These are phyloP conservation scores for Probaryconus sp. DNA, from an alignment of 1,140 invertebrate species.

Conservation along the genomic window DNA sequence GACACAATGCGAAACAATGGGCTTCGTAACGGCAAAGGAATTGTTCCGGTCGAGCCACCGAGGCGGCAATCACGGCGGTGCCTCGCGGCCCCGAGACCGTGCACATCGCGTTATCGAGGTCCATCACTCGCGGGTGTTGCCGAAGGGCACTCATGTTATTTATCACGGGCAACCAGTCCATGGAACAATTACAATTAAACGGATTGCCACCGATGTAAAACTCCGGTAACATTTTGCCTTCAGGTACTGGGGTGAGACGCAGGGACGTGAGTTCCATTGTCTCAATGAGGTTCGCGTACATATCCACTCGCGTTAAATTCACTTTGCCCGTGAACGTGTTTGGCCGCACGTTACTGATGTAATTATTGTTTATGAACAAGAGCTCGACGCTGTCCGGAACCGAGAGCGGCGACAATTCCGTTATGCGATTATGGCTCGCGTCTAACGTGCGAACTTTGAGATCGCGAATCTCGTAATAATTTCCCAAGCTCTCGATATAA, in stretches of 20 bases:
- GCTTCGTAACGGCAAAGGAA: constrained; percentile 94
- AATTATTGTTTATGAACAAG: constrained; percentile 93
- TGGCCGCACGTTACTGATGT: constrained; percentile 86
- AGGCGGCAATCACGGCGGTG: constrained; percentile 83
- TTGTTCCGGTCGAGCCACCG: constrained; percentile 84
- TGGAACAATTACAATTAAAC: constrained; percentile 93
- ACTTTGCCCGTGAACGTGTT: constrained; percentile 92
- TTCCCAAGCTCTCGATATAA: constrained; percentile 89
- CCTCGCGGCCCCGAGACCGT: constrained; percentile 87
- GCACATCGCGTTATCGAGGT: constrained; percentile 91
- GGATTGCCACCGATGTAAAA: constrained; percentile 94
- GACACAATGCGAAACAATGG: constrained; percentile 94
- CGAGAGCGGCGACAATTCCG: constrained; percentile 86
- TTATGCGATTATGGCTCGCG: constrained; percentile 91
- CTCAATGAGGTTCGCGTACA: constrained; percentile 91
- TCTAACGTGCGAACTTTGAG: constrained; percentile 88
- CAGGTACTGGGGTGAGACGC: constrained; percentile 84
- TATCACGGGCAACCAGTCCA: constrained; percentile 93
- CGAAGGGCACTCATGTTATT: constrained; percentile 89
- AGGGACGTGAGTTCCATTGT: constrained; percentile 89
- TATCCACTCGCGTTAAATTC: constrained; percentile 90
- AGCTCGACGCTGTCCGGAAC: constrained; percentile 94
- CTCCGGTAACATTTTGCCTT: constrained; percentile 86
- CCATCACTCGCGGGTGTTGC: constrained; percentile 91
- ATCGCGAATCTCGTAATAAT: constrained; percentile 88